Conservation (phyloP, 1,140 invertebrate species). For the Drosophila kikkawai region DNA sequence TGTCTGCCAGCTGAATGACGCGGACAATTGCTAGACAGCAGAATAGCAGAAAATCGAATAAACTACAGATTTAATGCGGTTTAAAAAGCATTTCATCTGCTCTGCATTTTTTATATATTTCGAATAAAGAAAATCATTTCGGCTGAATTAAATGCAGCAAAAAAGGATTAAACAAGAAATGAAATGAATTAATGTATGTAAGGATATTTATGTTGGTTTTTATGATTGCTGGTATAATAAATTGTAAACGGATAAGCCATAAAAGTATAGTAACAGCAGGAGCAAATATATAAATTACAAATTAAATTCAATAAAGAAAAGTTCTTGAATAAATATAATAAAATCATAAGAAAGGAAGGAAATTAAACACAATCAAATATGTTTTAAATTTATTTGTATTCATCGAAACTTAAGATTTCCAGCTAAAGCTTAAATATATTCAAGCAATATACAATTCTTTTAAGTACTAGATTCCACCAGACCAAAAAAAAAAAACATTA, state of each 20-base stretch:
- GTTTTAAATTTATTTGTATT: background rate
- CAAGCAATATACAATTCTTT: background rate
- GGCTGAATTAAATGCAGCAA: background rate
- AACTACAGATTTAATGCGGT: conserved; percentile 25
- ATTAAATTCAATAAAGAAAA: background rate
- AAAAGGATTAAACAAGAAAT: background rate
- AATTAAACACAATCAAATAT: background rate
- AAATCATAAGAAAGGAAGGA: background rate
- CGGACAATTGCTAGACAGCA: conserved; percentile 20
- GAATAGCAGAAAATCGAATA: conserved; percentile 28
- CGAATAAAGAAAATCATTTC: background rate
- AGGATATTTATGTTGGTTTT: background rate
- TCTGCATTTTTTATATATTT: background rate
- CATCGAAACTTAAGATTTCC: too few species aligned
- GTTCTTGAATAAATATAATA: background rate
- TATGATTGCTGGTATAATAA: background rate
- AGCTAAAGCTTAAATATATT: background rate
- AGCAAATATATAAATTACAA: background rate
- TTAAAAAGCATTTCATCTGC: conserved; percentile 9
- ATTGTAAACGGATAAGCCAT: background rate
- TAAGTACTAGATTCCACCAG: background rate
- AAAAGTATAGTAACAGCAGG: background rate
- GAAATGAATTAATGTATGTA: background rate
- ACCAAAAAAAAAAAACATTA: conserved; percentile 2
- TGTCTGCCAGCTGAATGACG: conserved; percentile 50